Conservation (phyloP, 1,140 invertebrate species). For the Panagrolaimus sp. region DNA sequence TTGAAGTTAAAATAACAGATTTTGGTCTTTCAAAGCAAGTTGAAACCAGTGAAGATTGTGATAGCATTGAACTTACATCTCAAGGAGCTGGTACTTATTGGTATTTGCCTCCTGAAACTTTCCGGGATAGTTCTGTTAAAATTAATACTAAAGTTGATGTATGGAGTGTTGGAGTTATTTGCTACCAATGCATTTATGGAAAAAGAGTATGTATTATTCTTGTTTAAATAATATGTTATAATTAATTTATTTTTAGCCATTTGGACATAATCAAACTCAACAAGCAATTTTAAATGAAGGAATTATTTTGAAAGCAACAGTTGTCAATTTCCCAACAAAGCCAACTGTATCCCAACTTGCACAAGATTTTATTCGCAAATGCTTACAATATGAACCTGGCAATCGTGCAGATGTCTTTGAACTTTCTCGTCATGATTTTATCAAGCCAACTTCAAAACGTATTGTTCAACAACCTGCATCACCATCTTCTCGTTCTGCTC, state of each 20-base stretch:
- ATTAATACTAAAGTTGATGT: slow-evolving; percentile 99
- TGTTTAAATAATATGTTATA: too few relatives aligned
- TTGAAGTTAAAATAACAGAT: slow-evolving; percentile 99
- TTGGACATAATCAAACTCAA: slow-evolving; percentile 98
- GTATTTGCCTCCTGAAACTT: slow-evolving; percentile 99
- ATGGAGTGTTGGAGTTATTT: slow-evolving; percentile 99
- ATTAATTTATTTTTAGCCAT: slow-evolving; percentile 70
- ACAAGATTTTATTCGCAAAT: slow-evolving; percentile 92
- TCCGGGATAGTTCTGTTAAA: slow-evolving; percentile 92
- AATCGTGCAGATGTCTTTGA: slow-evolving; percentile 93
- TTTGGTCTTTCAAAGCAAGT: slow-evolving; percentile 99
- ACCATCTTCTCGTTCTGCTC: too few relatives aligned
- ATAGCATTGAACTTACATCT: slow-evolving; percentile 94
- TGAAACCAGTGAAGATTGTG: slow-evolving; percentile 70
- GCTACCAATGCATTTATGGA: slow-evolving; percentile 98
- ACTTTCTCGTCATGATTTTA: slow-evolving; percentile 77
- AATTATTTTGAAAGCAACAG: slow-evolving; percentile 96
- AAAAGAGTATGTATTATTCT: slow-evolving; percentile 60
- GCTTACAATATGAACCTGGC: slow-evolving; percentile 94
- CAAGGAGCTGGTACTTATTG: slow-evolving; percentile 98
- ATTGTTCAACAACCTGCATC: neutral
- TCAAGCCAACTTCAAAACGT: neutral
- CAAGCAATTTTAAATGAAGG: slow-evolving; percentile 98
- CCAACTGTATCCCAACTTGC: slow-evolving; percentile 66
- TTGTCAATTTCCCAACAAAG: slow-evolving; percentile 97